Conservation (phyloP, 2,113 vertebrate genomes). For the Vimba vimba region DNA sequence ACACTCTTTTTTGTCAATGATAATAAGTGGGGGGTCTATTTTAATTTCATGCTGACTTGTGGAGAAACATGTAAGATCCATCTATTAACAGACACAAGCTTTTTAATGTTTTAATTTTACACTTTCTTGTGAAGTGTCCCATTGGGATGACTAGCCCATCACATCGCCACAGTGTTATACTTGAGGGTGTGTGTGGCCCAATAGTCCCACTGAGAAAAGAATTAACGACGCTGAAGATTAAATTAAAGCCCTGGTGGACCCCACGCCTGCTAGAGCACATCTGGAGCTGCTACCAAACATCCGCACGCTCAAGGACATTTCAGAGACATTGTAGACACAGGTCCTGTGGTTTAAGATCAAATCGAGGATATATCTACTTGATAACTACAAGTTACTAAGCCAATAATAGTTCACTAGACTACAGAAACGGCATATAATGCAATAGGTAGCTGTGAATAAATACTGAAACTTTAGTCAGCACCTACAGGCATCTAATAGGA, state of each 20-base stretch:
- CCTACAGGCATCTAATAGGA: neutral
- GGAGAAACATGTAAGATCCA: neutral
- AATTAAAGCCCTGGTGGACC: slow-evolving; percentile 52
- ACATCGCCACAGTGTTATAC: slow-evolving; percentile 23
- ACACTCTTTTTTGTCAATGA: too few relatives aligned
- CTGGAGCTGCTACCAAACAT: slow-evolving; percentile 53
- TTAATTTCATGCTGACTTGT: neutral
- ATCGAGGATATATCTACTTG: neutral
- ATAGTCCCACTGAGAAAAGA: slow-evolving; percentile 54
- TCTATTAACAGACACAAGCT: slow-evolving; percentile 22
- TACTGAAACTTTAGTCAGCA: neutral
- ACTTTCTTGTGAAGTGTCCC: slow-evolving; percentile 50
- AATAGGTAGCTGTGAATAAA: neutral
- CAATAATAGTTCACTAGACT: neutral
- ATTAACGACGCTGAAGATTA: slow-evolving; percentile 55
- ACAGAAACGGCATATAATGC: neutral
- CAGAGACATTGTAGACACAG: neutral
- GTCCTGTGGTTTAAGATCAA: neutral
- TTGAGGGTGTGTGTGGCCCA: slow-evolving; percentile 48
- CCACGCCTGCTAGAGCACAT: slow-evolving; percentile 45
- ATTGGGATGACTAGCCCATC: slow-evolving; percentile 47
- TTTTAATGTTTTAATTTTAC: slow-evolving; percentile 41
- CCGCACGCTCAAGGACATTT: slow-evolving; percentile 51
- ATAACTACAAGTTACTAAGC: neutral
- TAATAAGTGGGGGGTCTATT: too few relatives aligned